phyloP scores from a whole-genome alignment of 1,140 invertebrate genomes.

The Drosophila neocordata region DNA sequence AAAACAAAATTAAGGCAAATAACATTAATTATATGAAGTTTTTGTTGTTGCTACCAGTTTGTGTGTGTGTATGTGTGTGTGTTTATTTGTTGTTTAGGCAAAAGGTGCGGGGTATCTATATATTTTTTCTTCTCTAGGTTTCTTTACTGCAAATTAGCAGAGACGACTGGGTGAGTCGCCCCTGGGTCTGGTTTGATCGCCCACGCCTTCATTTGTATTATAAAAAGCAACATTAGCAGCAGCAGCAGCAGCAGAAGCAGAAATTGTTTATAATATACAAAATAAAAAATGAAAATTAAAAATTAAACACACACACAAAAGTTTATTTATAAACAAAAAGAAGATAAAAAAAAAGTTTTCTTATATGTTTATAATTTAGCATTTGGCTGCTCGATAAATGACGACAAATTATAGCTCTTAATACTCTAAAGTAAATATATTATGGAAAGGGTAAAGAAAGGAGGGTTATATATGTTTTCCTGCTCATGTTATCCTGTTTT shows the following conservation, averaged over 20 bases:
- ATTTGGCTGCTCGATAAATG: conserved; percentile 43
- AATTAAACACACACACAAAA: conserved; percentile 21
- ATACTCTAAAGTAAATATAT: conserved; percentile 44
- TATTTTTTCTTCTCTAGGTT: background rate
- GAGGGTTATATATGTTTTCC: background rate
- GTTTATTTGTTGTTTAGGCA: conserved; percentile 26
- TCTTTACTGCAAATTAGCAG: conserved; percentile 39
- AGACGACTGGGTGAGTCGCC: conserved; percentile 32
- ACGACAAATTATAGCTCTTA: conserved; percentile 66
- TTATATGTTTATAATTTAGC: conserved; percentile 14
- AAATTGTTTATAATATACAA: conserved; percentile 31
- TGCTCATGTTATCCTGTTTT: background rate
- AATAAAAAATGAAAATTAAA: background rate
- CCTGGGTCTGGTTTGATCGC: conserved; percentile 47
- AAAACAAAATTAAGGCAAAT: conserved; percentile 36
- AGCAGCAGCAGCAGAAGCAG: conserved; percentile 30
- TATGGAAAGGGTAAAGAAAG: background rate
- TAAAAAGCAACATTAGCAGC: conserved; percentile 27
- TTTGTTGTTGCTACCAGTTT: conserved; percentile 27
- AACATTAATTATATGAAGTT: conserved; percentile 55
- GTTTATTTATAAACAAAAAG: conserved; percentile 70
- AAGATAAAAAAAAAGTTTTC: background rate
- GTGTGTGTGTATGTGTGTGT: too few relatives aligned
- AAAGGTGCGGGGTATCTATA: conserved; percentile 45
- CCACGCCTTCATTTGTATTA: conserved; percentile 47